Conservation (phyloP, 2,113 vertebrate genomes). For the Mormoops blainvillei region DNA sequence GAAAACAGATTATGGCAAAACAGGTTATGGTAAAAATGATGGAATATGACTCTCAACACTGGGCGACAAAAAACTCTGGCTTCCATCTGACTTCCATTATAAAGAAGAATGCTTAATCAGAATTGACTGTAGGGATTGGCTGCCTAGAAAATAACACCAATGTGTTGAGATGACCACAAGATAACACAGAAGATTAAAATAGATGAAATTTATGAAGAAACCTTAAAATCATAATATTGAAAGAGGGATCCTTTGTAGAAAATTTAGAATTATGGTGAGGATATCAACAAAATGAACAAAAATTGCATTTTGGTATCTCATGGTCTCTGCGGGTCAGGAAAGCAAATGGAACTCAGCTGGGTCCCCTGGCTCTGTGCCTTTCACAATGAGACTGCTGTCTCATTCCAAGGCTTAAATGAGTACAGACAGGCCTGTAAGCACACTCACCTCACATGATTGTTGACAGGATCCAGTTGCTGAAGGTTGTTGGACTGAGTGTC, state of each 20-base stretch:
- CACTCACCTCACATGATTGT: too few species aligned
- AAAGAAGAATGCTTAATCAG: not conserved
- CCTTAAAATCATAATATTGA: not conserved
- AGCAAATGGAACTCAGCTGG: not conserved
- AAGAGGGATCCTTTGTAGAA: not conserved
- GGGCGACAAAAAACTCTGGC: not conserved
- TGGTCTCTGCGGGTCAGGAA: not conserved
- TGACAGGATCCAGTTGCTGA: not conserved
- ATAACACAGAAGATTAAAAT: constrained; percentile 5
- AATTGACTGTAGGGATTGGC: not conserved
- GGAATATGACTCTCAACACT: too few species aligned
- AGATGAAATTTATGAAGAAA: not conserved
- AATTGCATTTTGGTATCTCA: not conserved
- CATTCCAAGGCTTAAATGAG: not conserved
- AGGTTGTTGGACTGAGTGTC: too few species aligned
- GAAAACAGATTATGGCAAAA: not conserved
- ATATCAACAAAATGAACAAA: not conserved
- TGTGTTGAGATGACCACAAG: not conserved
- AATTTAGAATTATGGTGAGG: not conserved
- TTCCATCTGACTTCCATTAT: not conserved
- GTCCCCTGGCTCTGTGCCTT: not conserved
- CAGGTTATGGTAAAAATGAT: not conserved
- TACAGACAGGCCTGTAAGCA: not conserved
- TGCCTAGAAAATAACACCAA: not conserved
- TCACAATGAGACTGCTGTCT: not conserved